Evolutionary conservation across 2,888 invertebrate species (phyloP).

Genomic region (Serrognathus titanus): DNA sequence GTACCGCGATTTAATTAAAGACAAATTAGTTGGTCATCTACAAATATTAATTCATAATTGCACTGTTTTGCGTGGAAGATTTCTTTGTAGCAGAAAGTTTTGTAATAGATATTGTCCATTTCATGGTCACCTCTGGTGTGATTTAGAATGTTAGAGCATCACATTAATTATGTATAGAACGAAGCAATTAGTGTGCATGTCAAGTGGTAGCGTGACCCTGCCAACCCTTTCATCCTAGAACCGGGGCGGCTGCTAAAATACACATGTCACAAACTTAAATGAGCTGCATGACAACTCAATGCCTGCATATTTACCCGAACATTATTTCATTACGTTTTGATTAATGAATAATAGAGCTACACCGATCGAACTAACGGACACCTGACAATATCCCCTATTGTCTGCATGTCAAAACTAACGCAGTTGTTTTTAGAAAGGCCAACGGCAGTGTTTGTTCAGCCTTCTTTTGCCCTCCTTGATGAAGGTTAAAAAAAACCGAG

Average conservation of each 20-base stretch:
- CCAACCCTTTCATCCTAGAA: conserved; percentile 28
- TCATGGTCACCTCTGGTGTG: no score
- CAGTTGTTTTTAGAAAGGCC: no score
- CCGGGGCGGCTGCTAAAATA: conserved; percentile 30
- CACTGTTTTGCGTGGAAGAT: no score
- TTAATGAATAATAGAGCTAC: conserved; percentile 14
- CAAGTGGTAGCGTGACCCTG: conserved; percentile 35
- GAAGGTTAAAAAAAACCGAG: no score
- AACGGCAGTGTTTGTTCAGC: no score
- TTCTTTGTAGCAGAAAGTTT: no score
- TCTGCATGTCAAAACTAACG: no score
- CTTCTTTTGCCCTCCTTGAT: no score
- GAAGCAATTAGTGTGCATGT: conserved; percentile 39
- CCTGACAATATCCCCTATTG: not conserved
- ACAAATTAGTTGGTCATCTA: no score
- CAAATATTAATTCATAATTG: no score
- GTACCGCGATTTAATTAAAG: no score
- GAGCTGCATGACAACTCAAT: conserved; percentile 39
- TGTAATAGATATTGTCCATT: no score
- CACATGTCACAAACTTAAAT: conserved; percentile 40
- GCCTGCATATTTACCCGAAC: conserved; percentile 23
- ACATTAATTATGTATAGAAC: conserved; percentile 36
- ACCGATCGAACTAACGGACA: conserved; percentile 27
- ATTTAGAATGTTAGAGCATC: not conserved
- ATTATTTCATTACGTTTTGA: conserved; percentile 26